Evolutionary conservation across 2,797 vertebrate genomes (phyloP), one percentile per base, ranked within the genome.

Genomic region (Anas capensis): DNA sequence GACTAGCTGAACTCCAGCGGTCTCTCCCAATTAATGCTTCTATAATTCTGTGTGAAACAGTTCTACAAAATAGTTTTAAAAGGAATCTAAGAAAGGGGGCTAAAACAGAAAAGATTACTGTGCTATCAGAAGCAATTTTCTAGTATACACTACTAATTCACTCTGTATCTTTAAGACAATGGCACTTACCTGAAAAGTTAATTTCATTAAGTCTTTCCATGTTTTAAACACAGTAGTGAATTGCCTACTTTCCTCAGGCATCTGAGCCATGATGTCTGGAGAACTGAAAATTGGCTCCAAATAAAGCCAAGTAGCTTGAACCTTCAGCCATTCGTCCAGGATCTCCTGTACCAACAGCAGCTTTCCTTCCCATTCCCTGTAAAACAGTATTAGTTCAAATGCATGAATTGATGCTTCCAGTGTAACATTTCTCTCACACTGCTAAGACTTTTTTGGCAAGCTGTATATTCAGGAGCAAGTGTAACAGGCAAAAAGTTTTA

Each of bases 201-300:
- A 96, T 92, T 98, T 98, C 98, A 99, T 99, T 56, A 97, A 90
- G 24, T 98, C 98, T 92, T 98, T 98, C 98, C 98, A 99, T 18
- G 97, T 99, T 96, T 98, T 98, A 96, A 99, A 98, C 18, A 99
- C 99, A 15, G 97, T 31, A 36, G 76, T 98, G 96, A 99, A 99
- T 26, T 95, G 97, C 7, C 97, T 97, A 51, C 98, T 97, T 96
- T 99, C 98, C 88, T 99, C 98, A 2, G 99, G 99, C 98, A 99
- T 99, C 94, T 99, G 98, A 86, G 98, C 98, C 98, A 98, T 98
- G 90, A 99, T 99, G 94, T 99, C 99, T 7, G 99, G 98, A 62
- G 99, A 99, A 96, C 98, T 98, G 96, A 99, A 99, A 95, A 99
- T 98, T 65, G 98, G 98, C 91, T 99, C 98, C 94, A 99, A 97